These are phyloP conservation scores for Antheraea pernyi DNA, from an alignment of 1,140 invertebrate genomes.

Conservation along the genomic window DNA sequence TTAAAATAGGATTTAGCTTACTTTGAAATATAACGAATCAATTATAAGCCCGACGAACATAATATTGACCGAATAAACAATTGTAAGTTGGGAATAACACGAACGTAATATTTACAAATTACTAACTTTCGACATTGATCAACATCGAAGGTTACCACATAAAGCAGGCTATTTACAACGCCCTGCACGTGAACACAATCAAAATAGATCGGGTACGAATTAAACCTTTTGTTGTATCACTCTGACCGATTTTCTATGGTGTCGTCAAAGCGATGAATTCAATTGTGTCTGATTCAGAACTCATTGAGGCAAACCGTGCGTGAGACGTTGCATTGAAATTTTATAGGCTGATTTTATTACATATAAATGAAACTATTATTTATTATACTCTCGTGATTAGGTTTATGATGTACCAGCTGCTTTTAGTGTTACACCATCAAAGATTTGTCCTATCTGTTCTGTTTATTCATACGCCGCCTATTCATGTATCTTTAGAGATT, in stretches of 20 bases:
- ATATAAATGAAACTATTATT: conserved; percentile 72
- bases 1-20: no score
- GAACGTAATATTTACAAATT: no score
- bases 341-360: conserved; percentile 70
- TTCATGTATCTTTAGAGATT: conserved; percentile 28
- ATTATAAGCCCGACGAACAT: no score
- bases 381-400: conserved; percentile 67
- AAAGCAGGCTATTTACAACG: conserved; percentile 6
- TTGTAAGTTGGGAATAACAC: no score
- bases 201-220: conserved; percentile 15
- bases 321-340: conserved; percentile 64
- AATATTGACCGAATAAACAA: no score
- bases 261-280: conserved; percentile 49
- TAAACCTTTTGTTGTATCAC: conserved; percentile 55
- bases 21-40: no score
- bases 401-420: conserved; percentile 55
- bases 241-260: conserved; percentile 68
- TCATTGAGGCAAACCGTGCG: conserved; percentile 59
- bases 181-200: conserved; percentile 2
- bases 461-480: conserved; percentile 20
- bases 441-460: conserved; percentile 30
- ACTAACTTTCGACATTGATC: not conserved
- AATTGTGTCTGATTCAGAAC: conserved; percentile 66
- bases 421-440: conserved; percentile 32
- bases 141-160: conserved; percentile 4